phyloP scores from a whole-genome alignment of 2,888 invertebrate species.

The Noctua comes region DNA sequence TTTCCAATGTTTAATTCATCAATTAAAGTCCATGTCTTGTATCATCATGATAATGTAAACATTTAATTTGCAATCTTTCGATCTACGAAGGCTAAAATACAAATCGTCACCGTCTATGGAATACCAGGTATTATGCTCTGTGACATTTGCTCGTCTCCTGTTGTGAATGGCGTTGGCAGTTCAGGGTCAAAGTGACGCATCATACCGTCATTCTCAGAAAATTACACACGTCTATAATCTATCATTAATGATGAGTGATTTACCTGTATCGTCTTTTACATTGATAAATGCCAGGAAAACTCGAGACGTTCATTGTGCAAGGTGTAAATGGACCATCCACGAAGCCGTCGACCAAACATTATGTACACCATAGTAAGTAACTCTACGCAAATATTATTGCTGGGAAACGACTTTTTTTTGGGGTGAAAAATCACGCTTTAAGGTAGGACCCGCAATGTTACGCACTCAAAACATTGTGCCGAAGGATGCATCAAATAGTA shows the following conservation, averaged over 20 bases:
- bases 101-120: neutral
- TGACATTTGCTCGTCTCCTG: conserved; percentile 17
- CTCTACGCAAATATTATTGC: too few species aligned
- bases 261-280: conserved; percentile 19
- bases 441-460: too few species aligned
- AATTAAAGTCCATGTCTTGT: neutral
- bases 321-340: too few species aligned
- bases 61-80: conserved; percentile 1
- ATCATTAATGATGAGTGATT: conserved; percentile 18
- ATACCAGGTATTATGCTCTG: neutral
- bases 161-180: conserved; percentile 12
- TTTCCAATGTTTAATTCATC: neutral
- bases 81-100: neutral
- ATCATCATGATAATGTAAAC: neutral
- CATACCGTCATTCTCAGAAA: conserved; percentile 19
- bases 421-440: too few species aligned
- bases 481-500: too few species aligned
- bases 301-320: too few species aligned
- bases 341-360: too few species aligned
- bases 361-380: too few species aligned
- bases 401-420: too few species aligned
- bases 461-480: too few species aligned
- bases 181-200: conserved; percentile 24
- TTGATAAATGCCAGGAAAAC: neutral
- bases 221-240: neutral